Conservation (phyloP, 2,888 invertebrate species). For the Heliconius charithonia region DNA sequence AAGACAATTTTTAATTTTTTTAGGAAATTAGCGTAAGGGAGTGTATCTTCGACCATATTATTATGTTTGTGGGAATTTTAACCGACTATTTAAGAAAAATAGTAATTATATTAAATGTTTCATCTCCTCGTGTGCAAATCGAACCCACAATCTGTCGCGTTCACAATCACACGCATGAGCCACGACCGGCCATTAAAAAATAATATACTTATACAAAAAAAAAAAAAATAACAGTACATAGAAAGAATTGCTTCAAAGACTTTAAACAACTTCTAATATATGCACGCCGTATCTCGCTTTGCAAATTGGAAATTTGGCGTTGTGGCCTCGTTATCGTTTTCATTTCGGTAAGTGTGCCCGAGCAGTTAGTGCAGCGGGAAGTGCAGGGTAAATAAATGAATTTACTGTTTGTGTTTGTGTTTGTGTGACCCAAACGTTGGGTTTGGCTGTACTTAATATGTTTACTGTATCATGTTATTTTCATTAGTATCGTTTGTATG, state of each 20-base stretch:
- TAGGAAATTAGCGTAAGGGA: too few relatives aligned
- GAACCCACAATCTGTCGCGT: too few relatives aligned
- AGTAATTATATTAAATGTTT: too few relatives aligned
- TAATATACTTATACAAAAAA: too few relatives aligned
- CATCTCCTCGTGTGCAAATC: too few relatives aligned
- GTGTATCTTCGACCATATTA: too few relatives aligned
- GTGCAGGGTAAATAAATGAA: slow-evolving; percentile 57
- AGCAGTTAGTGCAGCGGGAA: slow-evolving; percentile 53
- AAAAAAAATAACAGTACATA: neutral
- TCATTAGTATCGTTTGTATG: neutral
- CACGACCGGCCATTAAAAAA: too few relatives aligned
- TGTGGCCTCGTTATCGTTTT: slow-evolving; percentile 64
- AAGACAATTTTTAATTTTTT: too few relatives aligned
- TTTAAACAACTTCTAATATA: slow-evolving; percentile 32
- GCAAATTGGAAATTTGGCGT: slow-evolving; percentile 47
- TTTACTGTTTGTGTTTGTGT: slow-evolving; percentile 40
- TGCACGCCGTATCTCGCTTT: slow-evolving; percentile 39
- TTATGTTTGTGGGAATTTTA: too few relatives aligned
- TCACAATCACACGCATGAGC: too few relatives aligned
- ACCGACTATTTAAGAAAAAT: too few relatives aligned
- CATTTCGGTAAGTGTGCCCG: slow-evolving; percentile 66
- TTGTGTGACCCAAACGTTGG: slow-evolving; percentile 21
- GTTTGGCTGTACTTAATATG: neutral
- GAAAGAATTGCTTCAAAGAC: slow-evolving; percentile 1
- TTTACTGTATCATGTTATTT: slow-evolving; percentile 15